Evolutionary conservation across 2,113 vertebrate species (phyloP).

Genomic region (Orientallactaga bullata): DNA sequence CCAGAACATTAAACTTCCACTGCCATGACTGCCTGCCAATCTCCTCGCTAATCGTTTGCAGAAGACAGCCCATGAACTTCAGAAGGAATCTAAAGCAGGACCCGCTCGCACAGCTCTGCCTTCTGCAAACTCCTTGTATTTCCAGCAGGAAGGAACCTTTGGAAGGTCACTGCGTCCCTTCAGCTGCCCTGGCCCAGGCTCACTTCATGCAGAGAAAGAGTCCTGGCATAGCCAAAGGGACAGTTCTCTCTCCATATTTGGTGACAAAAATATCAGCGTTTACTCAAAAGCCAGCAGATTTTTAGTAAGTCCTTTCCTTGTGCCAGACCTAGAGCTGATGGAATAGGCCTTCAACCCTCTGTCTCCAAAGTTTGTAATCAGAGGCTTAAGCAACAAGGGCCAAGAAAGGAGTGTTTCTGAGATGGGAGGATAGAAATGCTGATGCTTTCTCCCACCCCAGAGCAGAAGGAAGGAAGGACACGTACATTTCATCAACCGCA

Average conservation of each 20-base stretch:
- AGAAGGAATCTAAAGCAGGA: background rate
- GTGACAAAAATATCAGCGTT: conserved; percentile 61
- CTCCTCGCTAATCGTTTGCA: conserved; percentile 63
- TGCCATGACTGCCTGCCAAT: conserved; percentile 62
- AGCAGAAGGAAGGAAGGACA: background rate
- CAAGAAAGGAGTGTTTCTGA: background rate
- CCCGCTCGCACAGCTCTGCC: background rate
- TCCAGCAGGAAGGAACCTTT: conserved; percentile 35
- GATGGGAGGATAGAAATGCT: background rate
- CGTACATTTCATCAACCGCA: background rate
- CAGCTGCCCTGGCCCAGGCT: background rate
- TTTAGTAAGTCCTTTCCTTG: background rate
- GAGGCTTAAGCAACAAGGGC: background rate
- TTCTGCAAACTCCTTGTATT: conserved; percentile 13
- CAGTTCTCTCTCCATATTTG: conserved; percentile 41
- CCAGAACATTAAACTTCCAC: conserved; percentile 77
- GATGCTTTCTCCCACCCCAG: background rate
- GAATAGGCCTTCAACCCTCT: background rate
- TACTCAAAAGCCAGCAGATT: conserved; percentile 60
- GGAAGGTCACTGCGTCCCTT: conserved; percentile 41
- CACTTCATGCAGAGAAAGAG: conserved; percentile 51
- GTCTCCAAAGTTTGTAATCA: conserved; percentile 22
- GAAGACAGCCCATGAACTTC: conserved; percentile 51
- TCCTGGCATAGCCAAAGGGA: background rate
- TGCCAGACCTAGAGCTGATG: conserved; percentile 30